Evolutionary conservation across 1,140 invertebrate genomes (phyloP).

Genomic region (Propsilocerus akamusi): DNA sequence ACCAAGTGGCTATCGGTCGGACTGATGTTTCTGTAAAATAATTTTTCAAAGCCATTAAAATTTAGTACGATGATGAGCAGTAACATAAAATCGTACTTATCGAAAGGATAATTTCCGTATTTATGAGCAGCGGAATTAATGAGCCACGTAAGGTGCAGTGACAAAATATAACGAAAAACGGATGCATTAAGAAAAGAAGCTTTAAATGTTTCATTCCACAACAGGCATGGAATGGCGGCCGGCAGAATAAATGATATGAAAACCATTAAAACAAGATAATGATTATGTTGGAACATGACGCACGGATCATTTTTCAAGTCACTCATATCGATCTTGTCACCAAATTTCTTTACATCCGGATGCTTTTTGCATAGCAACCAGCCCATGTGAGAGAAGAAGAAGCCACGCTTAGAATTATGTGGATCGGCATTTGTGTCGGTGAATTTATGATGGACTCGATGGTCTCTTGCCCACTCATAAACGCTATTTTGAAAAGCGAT

Average conservation of each 20-base stretch:
- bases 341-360: conserved; percentile 38
- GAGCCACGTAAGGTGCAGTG: conserved; percentile 51
- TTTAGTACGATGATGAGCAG: background rate
- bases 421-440: conserved; percentile 46
- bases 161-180: conserved; percentile 36
- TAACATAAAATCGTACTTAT: conserved; percentile 26
- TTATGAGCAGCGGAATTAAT: conserved; percentile 57
- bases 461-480: conserved; percentile 31
- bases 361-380: too few species aligned
- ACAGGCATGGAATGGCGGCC: too few species aligned
- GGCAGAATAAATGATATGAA: too few species aligned
- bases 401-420: conserved; percentile 40
- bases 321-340: conserved; percentile 42
- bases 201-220: too few species aligned
- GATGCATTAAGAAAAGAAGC: conserved; percentile 21
- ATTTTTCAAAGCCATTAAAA: conserved; percentile 5
- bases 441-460: too few species aligned
- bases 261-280: too few species aligned
- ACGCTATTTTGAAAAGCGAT: conserved; percentile 31
- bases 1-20: conserved; percentile 37
- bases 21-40: conserved; percentile 30
- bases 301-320: conserved; percentile 53
- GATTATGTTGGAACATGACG: conserved; percentile 49
- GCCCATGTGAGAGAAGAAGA: conserved; percentile 45
- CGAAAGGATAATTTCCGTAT: conserved; percentile 41